Percentiles rank a stretch among this genome's conserved stretches.
Conservation (phyloP, 2,113 vertebrate genomes). For the Dicentrarchus labrax region DNA sequence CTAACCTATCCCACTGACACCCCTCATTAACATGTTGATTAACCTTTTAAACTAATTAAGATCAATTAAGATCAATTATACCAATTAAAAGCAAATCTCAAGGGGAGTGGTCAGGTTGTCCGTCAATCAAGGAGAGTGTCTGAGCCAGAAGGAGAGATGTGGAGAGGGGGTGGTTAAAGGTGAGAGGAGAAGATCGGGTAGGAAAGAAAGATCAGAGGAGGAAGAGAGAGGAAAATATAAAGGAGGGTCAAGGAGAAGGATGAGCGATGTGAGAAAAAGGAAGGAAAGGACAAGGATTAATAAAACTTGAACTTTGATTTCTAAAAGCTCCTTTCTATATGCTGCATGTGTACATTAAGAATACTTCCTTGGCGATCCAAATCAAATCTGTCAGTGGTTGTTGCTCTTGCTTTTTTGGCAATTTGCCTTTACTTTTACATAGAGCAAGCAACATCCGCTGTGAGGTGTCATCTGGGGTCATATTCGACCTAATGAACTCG, state of each 20-base stretch:
- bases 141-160: slow-evolving; percentile 20
- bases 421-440: not conserved
- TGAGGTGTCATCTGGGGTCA: slow-evolving; percentile 31
- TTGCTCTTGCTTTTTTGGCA: not conserved
- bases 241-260: not conserved
- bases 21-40: slow-evolving; percentile 76
- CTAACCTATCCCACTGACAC: slow-evolving; percentile 64
- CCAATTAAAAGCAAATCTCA: slow-evolving; percentile 67
- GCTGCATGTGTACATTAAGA: not conserved
- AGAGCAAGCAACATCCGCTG: not conserved
- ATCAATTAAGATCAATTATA: slow-evolving; percentile 73
- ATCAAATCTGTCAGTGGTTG: not conserved
- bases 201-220: not conserved
- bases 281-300: not conserved
- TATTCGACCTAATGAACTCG: slow-evolving; percentile 25
- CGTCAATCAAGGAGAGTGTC: slow-evolving; percentile 52
- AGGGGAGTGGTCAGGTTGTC: slow-evolving; percentile 60
- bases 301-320: not conserved
- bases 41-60: slow-evolving; percentile 76
- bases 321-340: not conserved
- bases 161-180: not conserved
- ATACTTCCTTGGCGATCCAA: not conserved
- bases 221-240: not conserved
- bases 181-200: not conserved
- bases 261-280: too few relatives aligned